Evolutionary conservation across 1,140 invertebrate species (phyloP).

Genomic region (Argopecten irradians): DNA sequence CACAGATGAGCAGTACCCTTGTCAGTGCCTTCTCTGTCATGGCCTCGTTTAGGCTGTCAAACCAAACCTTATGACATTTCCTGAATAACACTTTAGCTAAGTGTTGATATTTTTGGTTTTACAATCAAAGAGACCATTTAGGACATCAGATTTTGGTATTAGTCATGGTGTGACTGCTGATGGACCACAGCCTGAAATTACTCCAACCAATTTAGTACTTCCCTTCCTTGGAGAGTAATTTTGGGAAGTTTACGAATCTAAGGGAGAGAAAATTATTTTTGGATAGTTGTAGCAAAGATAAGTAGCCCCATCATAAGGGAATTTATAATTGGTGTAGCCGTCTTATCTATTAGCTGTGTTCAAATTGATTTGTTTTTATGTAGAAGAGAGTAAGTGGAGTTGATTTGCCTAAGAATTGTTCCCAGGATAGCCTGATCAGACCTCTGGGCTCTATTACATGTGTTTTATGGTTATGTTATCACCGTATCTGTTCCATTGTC

Average conservation of each 20-base stretch:
- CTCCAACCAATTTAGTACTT: neutral
- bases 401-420: neutral
- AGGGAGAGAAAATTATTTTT: neutral
- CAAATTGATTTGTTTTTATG: neutral
- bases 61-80: neutral
- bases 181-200: neutral
- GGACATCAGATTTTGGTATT: neutral
- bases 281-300: neutral
- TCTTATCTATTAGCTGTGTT: neutral
- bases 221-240: neutral
- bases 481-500: neutral
- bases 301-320: neutral
- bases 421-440: neutral
- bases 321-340: neutral
- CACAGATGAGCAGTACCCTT: neutral
- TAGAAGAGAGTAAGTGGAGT: neutral
- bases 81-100: neutral
- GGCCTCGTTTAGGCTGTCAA: neutral
- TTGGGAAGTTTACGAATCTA: neutral
- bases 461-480: neutral
- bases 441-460: neutral
- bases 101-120: neutral
- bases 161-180: neutral
- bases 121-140: constrained; percentile 1
- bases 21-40: neutral